phyloP scores from a whole-genome alignment of 1,140 invertebrate genomes.

The Sitobion miscanthi region DNA sequence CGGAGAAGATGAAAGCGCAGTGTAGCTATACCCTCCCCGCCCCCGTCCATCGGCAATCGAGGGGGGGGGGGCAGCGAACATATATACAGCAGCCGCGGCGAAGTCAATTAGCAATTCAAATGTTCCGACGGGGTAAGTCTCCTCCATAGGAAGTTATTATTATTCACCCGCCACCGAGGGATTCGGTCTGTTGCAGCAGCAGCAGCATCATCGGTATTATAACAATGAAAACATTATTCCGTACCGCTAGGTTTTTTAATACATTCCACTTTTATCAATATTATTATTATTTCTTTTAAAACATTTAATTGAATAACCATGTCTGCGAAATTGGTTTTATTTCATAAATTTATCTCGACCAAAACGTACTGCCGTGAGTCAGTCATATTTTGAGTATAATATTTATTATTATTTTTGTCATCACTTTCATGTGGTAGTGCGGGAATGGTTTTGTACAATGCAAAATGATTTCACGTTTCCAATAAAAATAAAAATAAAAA shows the following conservation, averaged over 20 bases:
- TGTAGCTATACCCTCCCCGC: neutral
- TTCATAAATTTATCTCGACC: neutral
- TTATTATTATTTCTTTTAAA: slow-evolving; percentile 29
- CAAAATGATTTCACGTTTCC: neutral
- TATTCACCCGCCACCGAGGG: neutral
- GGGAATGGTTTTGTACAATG: neutral
- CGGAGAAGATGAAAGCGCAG: neutral
- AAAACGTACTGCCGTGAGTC: neutral
- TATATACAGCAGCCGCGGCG: neutral
- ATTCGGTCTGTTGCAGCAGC: neutral
- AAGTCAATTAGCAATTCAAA: slow-evolving; percentile 40
- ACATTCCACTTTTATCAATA: slow-evolving; percentile 2
- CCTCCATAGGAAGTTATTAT: neutral
- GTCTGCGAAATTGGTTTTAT: neutral
- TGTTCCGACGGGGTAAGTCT: neutral
- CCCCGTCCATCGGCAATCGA: neutral
- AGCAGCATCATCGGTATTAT: neutral
- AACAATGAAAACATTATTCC: slow-evolving; percentile 4
- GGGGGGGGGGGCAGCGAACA: neutral
- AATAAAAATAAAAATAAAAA: neutral
- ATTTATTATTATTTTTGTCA: neutral
- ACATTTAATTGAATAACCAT: slow-evolving; percentile 12
- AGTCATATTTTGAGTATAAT: neutral
- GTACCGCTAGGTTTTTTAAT: neutral
- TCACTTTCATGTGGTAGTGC: neutral